Evolutionary conservation across 35 echinoderm and acorn worm genomes (phyloP).

Genomic region (Eucidaris tribuloides): DNA sequence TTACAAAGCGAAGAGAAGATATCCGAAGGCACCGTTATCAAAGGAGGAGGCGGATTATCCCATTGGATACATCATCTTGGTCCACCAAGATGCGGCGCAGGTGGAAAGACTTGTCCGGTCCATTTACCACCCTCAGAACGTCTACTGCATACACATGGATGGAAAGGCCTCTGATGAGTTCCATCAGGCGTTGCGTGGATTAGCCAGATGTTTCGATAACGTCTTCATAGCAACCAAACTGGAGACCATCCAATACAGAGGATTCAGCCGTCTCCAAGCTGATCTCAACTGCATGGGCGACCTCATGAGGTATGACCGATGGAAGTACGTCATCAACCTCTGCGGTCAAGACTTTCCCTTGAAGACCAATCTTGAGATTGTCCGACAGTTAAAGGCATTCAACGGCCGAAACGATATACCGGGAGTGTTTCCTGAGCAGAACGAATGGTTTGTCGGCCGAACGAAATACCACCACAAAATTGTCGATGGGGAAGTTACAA

Average conservation of each 20-base stretch:
- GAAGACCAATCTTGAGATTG: conserved; percentile 82
- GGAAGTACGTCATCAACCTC: conserved; percentile 75
- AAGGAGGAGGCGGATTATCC: conserved; percentile 45
- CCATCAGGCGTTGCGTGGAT: conserved; percentile 12
- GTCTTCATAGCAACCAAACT: conserved; percentile 51
- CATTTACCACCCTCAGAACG: conserved; percentile 77
- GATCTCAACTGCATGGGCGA: conserved; percentile 83
- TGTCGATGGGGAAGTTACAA: background rate
- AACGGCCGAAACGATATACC: conserved; percentile 41
- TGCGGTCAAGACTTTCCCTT: conserved; percentile 75
- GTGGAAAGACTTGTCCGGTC: conserved; percentile 49
- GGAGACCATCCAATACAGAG: conserved; percentile 40
- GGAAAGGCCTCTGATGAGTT: conserved; percentile 15
- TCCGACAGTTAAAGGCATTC: conserved; percentile 54
- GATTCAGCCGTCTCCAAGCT: conserved; percentile 32
- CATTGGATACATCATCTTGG: conserved; percentile 51
- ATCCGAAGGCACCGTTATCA: conserved; percentile 25
- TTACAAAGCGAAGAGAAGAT: conserved; percentile 24
- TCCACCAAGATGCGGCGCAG: conserved; percentile 43
- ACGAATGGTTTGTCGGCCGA: conserved; percentile 1
- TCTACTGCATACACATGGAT: conserved; percentile 76
- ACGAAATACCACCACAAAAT: conserved; percentile 10
- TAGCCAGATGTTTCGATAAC: conserved; percentile 54
- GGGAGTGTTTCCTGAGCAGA: background rate
- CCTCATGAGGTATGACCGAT: background rate